phyloP scores from a whole-genome alignment of 2,113 vertebrate genomes.

The Nothobranchius kuhntae region DNA sequence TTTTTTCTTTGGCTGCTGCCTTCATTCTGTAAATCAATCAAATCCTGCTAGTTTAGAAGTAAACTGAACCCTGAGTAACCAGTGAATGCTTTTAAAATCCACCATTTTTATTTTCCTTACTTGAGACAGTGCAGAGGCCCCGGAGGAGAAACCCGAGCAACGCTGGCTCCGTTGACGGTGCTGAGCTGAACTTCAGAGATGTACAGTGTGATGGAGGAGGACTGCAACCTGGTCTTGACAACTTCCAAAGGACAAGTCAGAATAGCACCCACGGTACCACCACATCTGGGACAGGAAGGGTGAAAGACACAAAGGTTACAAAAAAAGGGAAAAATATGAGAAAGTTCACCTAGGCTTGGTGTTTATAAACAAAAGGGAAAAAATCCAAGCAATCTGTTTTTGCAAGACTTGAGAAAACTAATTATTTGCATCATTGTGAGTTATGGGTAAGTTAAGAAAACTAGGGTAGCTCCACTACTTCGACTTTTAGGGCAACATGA shows the following conservation, averaged over 20 bases:
- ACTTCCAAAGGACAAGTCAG: conserved; percentile 98
- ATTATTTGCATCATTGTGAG: neutral
- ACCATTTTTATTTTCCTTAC: conserved; percentile 76
- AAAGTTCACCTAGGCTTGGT: too few species aligned
- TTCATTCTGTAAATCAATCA: too few species aligned
- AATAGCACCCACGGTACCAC: conserved; percentile 97
- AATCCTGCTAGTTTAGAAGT: too few species aligned
- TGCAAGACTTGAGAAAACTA: too few species aligned
- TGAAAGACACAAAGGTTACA: neutral
- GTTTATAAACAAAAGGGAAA: too few species aligned
- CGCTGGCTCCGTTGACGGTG: conserved; percentile 88
- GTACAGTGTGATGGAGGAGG: conserved; percentile 92
- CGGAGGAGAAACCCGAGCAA: conserved; percentile 89
- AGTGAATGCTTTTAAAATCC: too few species aligned
- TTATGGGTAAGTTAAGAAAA: neutral
- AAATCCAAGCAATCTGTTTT: neutral
- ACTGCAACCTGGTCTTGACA: conserved; percentile 96
- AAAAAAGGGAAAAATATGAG: neutral
- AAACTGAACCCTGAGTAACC: too few species aligned
- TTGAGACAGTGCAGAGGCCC: conserved; percentile 96
- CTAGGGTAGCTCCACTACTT: neutral
- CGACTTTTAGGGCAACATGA: conserved; percentile 11
- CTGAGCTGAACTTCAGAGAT: conserved; percentile 95
- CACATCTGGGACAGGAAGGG: conserved; percentile 82
- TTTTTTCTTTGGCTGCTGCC: too few species aligned